Base-by-base conservation (phyloP, 2,888 invertebrate species). In the Phoronis australis region DNA sequence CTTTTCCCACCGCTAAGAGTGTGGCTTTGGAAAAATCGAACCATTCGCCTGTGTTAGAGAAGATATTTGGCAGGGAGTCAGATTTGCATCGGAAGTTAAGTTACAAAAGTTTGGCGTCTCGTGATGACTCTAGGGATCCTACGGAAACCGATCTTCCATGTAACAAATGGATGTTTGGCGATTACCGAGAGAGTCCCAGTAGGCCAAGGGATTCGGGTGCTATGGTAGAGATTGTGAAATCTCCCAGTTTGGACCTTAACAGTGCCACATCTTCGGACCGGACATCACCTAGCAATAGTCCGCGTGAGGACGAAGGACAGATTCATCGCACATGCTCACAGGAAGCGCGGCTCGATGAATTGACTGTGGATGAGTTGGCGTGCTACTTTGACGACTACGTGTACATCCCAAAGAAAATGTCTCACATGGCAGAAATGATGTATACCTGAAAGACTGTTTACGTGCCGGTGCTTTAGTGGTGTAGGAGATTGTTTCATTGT, bases 381-480 rank as follows among this genome's bases (percentile, higher is more conserved):
- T 88, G 91, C 76, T 95, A 95, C 79, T 92, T 95, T 78, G 94
- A 95, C 79, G 89, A 91, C 56, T 86, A 90, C 80, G 90, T 94
- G 61, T 89, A 94, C 82, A 93, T 95, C 81, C 94, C 94, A 60
- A 92, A 92, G 79, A 94, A 95, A 78, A 95, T 95, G 94, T 93
- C 93, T 42, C 85, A 87, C 50, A 94, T 94, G 94, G 94, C 94
- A 52, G 93, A 94, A 81, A 93, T 93, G 92, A 95, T 94, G 94
- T 95, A 95, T 76, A 93, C 91, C 18, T 74, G 56, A 63, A n/a
- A n/a, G n/a, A n/a, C n/a, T n/a, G n/a, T n/a, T n/a, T n/a, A n/a
- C n/a, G n/a, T n/a, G n/a, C n/a, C n/a, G n/a, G n/a, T n/a, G n/a
- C n/a, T n/a, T n/a, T n/a, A n/a, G n/a, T n/a, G n/a, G n/a, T n/a